These are phyloP conservation scores for Hydropotes inermis DNA, from an alignment of 2,113 vertebrate species.

Conservation along the genomic window DNA sequence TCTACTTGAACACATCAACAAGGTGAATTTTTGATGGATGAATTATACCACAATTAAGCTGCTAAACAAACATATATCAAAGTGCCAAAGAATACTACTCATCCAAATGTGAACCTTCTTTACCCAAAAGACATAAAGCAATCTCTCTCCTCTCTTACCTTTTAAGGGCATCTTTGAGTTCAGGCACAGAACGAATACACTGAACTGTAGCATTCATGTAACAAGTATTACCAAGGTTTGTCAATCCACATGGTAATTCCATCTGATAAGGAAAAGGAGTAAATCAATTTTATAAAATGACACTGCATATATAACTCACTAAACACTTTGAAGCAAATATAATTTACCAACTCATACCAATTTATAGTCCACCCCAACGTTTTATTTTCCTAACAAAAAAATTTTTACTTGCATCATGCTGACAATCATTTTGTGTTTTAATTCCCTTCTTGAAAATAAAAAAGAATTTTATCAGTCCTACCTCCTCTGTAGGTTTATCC, in stretches of 20 bases:
- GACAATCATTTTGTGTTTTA: conserved; percentile 15
- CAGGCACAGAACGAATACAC: conserved; percentile 98
- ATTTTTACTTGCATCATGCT: not conserved
- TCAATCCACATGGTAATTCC: conserved; percentile 97
- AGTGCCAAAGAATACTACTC: not conserved
- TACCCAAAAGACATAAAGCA: not conserved
- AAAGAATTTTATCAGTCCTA: not conserved
- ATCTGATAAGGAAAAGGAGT: conserved; percentile 84
- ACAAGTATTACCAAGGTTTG: conserved; percentile 98
- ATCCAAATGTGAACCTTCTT: not conserved
- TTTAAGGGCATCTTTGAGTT: conserved; percentile 95
- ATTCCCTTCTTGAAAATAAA: not conserved
- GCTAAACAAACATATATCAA: not conserved
- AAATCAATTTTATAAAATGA: conserved; percentile 39
- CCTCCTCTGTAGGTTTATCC: not conserved
- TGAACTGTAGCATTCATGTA: conserved; percentile 99
- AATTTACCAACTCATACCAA: not conserved
- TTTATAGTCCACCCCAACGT: not conserved
- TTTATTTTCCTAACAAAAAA: not conserved
- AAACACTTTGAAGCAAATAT: not conserved
- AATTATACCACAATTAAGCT: not conserved
- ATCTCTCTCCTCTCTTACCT: conserved; percentile 82
- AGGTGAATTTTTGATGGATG: not conserved
- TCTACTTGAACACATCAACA: not conserved
- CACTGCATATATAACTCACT: not conserved